Base-by-base conservation (phyloP, 2,797 vertebrate genomes). In the Crocidura indochinensis region DNA sequence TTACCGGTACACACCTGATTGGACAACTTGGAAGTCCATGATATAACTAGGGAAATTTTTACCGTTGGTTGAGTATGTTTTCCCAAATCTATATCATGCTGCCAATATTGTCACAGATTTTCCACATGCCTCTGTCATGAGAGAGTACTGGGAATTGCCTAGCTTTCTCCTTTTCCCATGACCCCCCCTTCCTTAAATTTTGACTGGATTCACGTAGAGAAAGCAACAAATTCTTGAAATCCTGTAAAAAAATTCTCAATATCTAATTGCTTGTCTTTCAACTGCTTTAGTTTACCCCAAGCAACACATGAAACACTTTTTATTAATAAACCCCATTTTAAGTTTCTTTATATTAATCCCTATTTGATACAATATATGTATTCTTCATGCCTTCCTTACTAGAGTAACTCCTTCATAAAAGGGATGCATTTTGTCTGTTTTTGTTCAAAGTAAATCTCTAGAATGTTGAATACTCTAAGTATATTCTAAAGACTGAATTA, bases 331-430 rank as follows among this genome's bases (percentile, higher is more conserved):
- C 15, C 6, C 10, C 80, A 8, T 76, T 53, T 49, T n/a, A 87
- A 84, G 84, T 14, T 75, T 46, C 44, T 76, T 10, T 73, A 64
- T 2, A 72, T 11, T 6, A 24, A n/a, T 72, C 14, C 24, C 38
- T 14, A 91, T 31, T 76, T 80, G 44, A 38, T 71, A 6, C 80
- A 46, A 24, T 8, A 56, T 31, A 27, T 53, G 22, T 84, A 26
- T 69, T 78, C 73, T 10, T 72, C 24, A 38, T 94, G 8, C 72
- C 31, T 84, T 49, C 64, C n/a, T 68, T 31, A 17, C 3, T 29
- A 19, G 19, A 88, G 65, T 74, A 53, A 56, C 9, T 56, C n/a
- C 26, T 68, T 83, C 20, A 31, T 73, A 60, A 81, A 94, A 77
- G 62, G 20, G 26, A 47, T 88, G 11, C 9, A 82, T 44, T 67